A percentile compares a stretch with the other conserved stretches of the same genome.
phyloP scores from a whole-genome alignment of 2,888 invertebrate species.

The Heteropelma amictum region DNA sequence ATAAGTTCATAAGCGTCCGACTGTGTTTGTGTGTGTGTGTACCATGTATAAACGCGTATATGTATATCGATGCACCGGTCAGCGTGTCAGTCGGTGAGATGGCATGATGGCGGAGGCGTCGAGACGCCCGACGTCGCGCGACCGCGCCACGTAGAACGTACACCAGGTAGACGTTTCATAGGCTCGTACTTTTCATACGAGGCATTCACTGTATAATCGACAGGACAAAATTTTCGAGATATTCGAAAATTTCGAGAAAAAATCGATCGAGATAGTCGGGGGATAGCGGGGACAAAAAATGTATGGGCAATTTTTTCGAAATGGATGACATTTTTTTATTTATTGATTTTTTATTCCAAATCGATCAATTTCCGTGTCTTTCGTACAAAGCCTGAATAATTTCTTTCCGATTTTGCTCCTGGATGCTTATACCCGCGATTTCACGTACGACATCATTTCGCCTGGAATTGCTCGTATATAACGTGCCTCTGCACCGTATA shows the following conservation, averaged over 20 bases:
- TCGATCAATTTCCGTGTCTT: too few species aligned
- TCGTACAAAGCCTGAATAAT: neutral
- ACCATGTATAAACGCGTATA: too few species aligned
- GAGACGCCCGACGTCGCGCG: constrained; percentile 40
- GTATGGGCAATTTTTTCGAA: too few species aligned
- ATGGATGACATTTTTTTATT: too few species aligned
- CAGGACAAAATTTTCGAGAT: neutral
- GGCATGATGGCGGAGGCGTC: constrained; percentile 50
- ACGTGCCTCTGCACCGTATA: neutral
- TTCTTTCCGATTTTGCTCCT: neutral
- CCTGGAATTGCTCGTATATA: neutral
- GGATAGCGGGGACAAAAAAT: too few species aligned
- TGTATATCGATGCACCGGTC: constrained; percentile 29
- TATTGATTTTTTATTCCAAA: too few species aligned
- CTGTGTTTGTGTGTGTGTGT: too few species aligned
- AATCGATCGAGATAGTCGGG: too few species aligned
- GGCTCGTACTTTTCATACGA: too few species aligned
- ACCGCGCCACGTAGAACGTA: constrained; percentile 5
- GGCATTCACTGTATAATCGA: too few species aligned
- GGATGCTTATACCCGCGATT: neutral
- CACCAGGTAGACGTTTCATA: neutral
- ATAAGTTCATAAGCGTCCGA: too few species aligned
- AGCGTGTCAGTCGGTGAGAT: constrained; percentile 52
- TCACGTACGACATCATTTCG: neutral
- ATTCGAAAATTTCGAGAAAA: neutral